Evolutionary conservation across 1,140 invertebrate genomes (phyloP), one percentile per base, ranked within the genome.

Genomic region (Drosophila leontia): DNA sequence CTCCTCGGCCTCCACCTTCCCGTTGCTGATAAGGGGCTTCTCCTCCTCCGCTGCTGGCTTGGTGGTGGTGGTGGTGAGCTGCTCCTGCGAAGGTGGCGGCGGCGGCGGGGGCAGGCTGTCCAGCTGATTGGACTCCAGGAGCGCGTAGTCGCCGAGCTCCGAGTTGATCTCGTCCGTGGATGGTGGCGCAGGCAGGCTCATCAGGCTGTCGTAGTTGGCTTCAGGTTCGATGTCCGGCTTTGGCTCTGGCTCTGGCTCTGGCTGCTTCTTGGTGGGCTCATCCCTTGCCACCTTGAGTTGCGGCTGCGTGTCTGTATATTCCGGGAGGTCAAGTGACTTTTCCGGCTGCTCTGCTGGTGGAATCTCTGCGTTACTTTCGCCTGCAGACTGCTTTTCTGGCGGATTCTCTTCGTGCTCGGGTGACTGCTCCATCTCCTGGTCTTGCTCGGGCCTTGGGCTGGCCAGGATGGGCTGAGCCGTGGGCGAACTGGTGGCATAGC

Each of bases 401-500:
- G 1, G n/a, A 32, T 11, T 19, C 26, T n/a, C 35, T 5, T 62
- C 44, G 11, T 45, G 44, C 19, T 34, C 45, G 23, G 17, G 9
- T 13, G 15, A 3, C 23, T 23, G 60, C 12, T 64, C 44, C 51
- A 50, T 45, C n/a, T 80, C 55, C 50, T 70, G 57, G 0, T 39
- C 26, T 6, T 70, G 35, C 26, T 34, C 29, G 7, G 44, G 29
- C 37, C 51, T 65, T 11, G 51, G 56, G 6, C 37, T 69, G 13
- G 56, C 23, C 7, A 69, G 29, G 12, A 80, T 68, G 5, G 82
- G 63, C 37, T 77, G 69, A 17, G 79, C 69, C n/a, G 63, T 83
- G 5, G 91, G 82, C 6, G 82, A 79, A 29, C 42, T 74, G 15
- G 70, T 75, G n/a, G 57, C 94, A 90, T 96, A 96, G 32, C 95